Percentiles rank a stretch among this genome's conserved stretches.
Evolutionary conservation across 2,888 invertebrate genomes (phyloP).

Genomic region (Heteromyza rotundicornis): DNA sequence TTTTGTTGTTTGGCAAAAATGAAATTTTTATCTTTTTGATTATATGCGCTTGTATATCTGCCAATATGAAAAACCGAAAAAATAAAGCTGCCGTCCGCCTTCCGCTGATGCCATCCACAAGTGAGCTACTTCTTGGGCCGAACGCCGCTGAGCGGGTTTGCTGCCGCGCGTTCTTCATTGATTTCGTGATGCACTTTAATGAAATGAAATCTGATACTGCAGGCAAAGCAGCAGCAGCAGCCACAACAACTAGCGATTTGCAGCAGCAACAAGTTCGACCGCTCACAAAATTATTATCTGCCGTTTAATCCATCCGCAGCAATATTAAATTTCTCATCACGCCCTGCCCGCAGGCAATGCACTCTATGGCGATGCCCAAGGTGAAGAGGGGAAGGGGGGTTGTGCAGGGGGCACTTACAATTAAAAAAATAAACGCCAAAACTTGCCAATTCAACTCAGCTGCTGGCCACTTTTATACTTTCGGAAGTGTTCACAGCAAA

Average conservation of each 20-base stretch:
- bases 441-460: not conserved
- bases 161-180: not conserved
- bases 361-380: not conserved
- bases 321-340: slow-evolving; percentile 63
- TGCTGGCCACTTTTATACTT: not conserved
- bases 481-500: not conserved
- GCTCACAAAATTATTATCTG: slow-evolving; percentile 43
- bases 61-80: not conserved
- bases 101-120: not conserved
- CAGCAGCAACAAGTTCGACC: slow-evolving; percentile 30
- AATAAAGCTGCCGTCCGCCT: not conserved
- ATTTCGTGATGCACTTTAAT: slow-evolving; percentile 62
- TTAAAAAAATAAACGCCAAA: not conserved
- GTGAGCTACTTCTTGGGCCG: not conserved
- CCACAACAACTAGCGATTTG: too few relatives aligned
- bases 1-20: not conserved
- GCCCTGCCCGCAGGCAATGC: slow-evolving; percentile 40
- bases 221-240: slow-evolving; percentile 15
- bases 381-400: not conserved
- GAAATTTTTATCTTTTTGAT: slow-evolving; percentile 3
- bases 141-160: not conserved
- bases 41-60: not conserved
- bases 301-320: slow-evolving; percentile 55
- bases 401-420: not conserved
- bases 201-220: slow-evolving; percentile 62